phyloP scores from a whole-genome alignment of 2,113 vertebrate genomes.

The Neolamprologus hecqui region DNA sequence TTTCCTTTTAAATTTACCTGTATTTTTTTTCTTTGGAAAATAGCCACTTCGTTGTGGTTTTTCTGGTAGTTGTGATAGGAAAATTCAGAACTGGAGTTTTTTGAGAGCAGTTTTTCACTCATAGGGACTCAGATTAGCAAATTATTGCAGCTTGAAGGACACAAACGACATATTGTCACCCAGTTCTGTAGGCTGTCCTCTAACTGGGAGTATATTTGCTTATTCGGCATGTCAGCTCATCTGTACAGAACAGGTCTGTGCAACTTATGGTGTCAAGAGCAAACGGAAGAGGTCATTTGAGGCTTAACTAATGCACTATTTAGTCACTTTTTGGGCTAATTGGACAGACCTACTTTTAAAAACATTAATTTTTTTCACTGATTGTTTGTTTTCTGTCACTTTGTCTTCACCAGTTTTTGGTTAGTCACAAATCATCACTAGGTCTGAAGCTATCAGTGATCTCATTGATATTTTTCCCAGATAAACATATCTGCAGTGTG shows the following conservation, averaged over 20 bases:
- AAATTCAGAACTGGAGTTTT: neutral
- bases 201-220: neutral
- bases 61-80: neutral
- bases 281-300: neutral
- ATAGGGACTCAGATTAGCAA: neutral
- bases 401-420: neutral
- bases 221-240: neutral
- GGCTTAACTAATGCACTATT: neutral
- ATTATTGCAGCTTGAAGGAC: neutral
- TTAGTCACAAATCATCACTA: neutral
- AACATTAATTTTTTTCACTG: neutral
- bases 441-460: neutral
- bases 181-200: neutral
- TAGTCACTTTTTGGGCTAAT: neutral
- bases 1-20: neutral
- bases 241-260: neutral
- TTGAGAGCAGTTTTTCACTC: neutral
- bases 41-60: neutral
- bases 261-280: neutral
- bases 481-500: neutral
- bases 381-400: neutral
- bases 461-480: neutral
- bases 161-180: neutral
- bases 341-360: neutral
- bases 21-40: neutral